phyloP scores from a whole-genome alignment of 2,888 invertebrate genomes.

The Hartigia nigra region DNA sequence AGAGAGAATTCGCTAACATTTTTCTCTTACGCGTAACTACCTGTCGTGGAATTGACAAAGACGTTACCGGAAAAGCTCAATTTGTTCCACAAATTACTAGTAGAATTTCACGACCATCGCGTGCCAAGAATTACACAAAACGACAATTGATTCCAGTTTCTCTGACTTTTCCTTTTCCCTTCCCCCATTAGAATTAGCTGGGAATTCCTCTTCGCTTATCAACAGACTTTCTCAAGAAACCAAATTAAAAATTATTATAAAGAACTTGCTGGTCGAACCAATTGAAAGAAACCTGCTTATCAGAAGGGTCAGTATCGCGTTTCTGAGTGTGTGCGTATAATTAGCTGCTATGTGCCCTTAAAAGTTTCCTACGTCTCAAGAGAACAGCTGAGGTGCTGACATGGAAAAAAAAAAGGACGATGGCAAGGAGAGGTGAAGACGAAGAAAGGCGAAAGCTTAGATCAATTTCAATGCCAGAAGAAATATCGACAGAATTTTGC shows the following conservation, averaged over 20 bases:
- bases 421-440: background rate
- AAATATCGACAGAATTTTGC: background rate
- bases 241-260: background rate
- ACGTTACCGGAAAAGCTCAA: constrained; percentile 33
- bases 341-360: no score
- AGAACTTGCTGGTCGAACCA: background rate
- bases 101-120: constrained; percentile 43
- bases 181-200: background rate
- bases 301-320: no score
- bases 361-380: no score
- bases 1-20: no score
- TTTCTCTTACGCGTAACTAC: no score
- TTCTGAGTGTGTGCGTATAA: no score
- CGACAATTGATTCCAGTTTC: constrained; percentile 35
- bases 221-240: background rate
- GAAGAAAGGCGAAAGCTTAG: background rate
- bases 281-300: background rate
- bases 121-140: constrained; percentile 38
- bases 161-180: background rate
- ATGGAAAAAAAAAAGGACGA: background rate
- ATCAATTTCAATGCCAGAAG: background rate
- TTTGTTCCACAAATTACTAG: constrained; percentile 34
- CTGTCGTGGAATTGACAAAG: no score
- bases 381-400: background rate
- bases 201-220: constrained; percentile 1